A percentile compares a stretch with the other conserved stretches of the same genome.
Conservation (phyloP, 2,113 vertebrate species). For the Ploceus nigricollis region DNA sequence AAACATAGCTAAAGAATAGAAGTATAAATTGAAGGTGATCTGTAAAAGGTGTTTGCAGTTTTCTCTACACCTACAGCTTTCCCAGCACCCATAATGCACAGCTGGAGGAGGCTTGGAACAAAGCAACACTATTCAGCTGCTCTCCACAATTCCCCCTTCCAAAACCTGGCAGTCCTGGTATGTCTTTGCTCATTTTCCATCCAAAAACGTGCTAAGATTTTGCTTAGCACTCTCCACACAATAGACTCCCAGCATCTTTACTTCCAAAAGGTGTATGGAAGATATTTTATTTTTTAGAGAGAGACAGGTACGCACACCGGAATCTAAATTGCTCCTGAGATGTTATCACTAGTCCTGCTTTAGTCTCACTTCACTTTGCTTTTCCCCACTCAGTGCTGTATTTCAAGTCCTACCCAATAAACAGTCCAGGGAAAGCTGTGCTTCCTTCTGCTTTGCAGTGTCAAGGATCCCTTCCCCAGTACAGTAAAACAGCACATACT, state of each 20-base stretch:
- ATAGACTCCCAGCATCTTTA: accelerated
- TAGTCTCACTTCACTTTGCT: background rate
- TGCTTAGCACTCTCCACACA: background rate
- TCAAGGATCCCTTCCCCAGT: background rate
- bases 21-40: background rate
- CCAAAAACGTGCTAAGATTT: background rate
- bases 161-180: background rate
- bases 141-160: background rate
- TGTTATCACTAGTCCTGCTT: background rate
- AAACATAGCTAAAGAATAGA: background rate
- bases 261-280: background rate
- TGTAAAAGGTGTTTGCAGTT: background rate
- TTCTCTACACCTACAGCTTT: background rate
- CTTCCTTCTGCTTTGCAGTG: background rate
- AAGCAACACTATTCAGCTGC: background rate
- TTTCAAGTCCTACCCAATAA: background rate
- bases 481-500: accelerated
- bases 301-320: background rate
- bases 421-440: background rate
- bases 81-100: background rate
- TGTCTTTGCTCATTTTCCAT: background rate
- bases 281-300: background rate
- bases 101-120: background rate
- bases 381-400: background rate
- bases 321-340: background rate